Conservation (phyloP, 2,113 vertebrate genomes). For the Hydrochoerus hydrochaeris region DNA sequence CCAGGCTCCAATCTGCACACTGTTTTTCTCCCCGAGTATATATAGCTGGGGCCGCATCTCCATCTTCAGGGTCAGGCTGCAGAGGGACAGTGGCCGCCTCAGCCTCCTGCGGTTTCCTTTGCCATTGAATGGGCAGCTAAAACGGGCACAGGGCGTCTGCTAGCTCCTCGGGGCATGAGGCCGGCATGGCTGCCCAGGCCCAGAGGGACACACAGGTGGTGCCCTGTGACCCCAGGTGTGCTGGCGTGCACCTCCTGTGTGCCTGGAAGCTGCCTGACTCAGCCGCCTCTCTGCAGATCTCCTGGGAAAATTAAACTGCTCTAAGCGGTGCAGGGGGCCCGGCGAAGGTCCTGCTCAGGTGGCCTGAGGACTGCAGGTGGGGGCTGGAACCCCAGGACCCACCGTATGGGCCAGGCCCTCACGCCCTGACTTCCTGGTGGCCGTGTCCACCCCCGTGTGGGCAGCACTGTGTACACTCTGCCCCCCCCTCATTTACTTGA, state of each 20-base stretch:
- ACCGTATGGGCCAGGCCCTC: no score
- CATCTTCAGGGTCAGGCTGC: neutral
- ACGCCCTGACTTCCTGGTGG: neutral
- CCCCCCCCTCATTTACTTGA: fast-evolving
- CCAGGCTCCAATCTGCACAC: conserved; percentile 58
- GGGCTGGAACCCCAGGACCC: neutral
- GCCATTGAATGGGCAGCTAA: conserved; percentile 53
- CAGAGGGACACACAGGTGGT: neutral
- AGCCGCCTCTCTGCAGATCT: neutral
- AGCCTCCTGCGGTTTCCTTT: conserved; percentile 83
- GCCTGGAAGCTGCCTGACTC: neutral
- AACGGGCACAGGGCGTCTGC: neutral
- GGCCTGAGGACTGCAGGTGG: neutral
- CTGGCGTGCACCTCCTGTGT: neutral
- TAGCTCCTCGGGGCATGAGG: neutral
- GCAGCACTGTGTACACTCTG: neutral
- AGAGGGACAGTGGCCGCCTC: conserved; percentile 25
- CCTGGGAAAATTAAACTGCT: neutral
- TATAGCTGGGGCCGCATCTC: conserved; percentile 58
- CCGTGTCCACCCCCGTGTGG: neutral
- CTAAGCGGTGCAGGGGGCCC: neutral
- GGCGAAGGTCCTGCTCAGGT: neutral
- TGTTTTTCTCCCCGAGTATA: conserved; percentile 67
- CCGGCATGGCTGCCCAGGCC: neutral
- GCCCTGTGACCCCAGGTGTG: neutral